Evolutionary conservation across 2,113 vertebrate species (phyloP), one percentile per base, ranked within the genome.

Genomic region (Microcebus tavaratra): DNA sequence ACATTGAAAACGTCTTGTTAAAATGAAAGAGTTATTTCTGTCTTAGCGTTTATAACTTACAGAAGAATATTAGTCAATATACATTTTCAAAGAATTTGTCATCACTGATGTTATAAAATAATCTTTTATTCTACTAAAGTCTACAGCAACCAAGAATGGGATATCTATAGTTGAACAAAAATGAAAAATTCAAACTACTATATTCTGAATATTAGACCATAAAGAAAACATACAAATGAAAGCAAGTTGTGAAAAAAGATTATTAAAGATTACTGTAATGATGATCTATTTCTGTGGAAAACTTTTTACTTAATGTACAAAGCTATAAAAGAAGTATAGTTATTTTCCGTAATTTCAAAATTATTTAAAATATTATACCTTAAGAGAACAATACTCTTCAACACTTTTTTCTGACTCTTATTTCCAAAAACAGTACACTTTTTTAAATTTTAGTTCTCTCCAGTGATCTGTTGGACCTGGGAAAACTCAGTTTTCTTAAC

Each of bases 221-320:
- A 87, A 86, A 75, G 5, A 76, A 94, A 94, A 78, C 8, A 96
- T 7, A 21, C 13, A 95, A 95, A 87, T 59, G 7, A 18, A 92
- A 94, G 15, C 34, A 53, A 59, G 2, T 83, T 92, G 88, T 85
- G 27, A 10, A 76, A 20, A 76, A 95, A 81, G 93, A 72, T 15
- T 75, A 80, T 68, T 88, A 79, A 78, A 93, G 63, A 73, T 78
- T 94, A 86, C 18, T 89, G 7, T 67, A 93, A 94, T 82, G 5
- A 83, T 70, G 1, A 73, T 85, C 11, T 73, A 6, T 61, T 95
- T 94, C 61, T 78, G 12, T 55, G 20, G 18, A 93, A 94, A 5
- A 82, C 55, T 42, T 90, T 70, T 42, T 87, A 83, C 45, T 75
- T 81, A 78, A 59, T 34, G 31, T 12, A 81, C 42, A 88, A 78